Percentiles rank a stretch among this genome's conserved stretches.
phyloP scores from a whole-genome alignment of 2,797 vertebrate genomes.

The Myoxocephalus aenaeus region DNA sequence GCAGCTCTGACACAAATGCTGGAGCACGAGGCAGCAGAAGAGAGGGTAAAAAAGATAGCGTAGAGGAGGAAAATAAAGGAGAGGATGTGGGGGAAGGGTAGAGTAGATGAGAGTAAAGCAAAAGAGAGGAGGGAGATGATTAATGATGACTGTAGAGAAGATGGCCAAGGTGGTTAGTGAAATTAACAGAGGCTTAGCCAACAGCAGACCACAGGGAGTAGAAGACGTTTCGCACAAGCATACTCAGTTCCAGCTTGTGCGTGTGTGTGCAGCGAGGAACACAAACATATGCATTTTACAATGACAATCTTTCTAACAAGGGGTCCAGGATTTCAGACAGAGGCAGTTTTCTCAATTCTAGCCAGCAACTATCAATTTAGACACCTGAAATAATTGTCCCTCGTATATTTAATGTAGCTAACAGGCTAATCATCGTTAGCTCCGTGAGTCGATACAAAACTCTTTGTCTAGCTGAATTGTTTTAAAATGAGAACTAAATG shows the following conservation, averaged over 20 bases:
- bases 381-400: background rate
- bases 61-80: conserved; percentile 51
- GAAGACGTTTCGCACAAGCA: conserved; percentile 41
- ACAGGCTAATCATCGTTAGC: background rate
- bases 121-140: conserved; percentile 69
- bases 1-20: conserved; percentile 63
- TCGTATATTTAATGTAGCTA: background rate
- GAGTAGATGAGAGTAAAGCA: conserved; percentile 17
- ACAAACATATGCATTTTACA: background rate
- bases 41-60: conserved; percentile 39
- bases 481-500: background rate
- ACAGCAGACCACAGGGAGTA: conserved; percentile 71
- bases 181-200: conserved; percentile 79
- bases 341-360: background rate
- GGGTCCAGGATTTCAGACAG: background rate
- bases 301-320: background rate
- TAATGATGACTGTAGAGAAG: conserved; percentile 75
- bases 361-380: background rate
- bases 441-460: background rate
- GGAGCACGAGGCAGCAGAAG: conserved; percentile 44
- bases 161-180: conserved; percentile 81
- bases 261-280: background rate
- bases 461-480: background rate
- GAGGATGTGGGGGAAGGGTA: conserved; percentile 46
- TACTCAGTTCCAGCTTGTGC: conserved; percentile 40